These are phyloP conservation scores for Rhinoraja longicauda DNA, from an alignment of 2,797 vertebrate species.

Conservation along the genomic window DNA sequence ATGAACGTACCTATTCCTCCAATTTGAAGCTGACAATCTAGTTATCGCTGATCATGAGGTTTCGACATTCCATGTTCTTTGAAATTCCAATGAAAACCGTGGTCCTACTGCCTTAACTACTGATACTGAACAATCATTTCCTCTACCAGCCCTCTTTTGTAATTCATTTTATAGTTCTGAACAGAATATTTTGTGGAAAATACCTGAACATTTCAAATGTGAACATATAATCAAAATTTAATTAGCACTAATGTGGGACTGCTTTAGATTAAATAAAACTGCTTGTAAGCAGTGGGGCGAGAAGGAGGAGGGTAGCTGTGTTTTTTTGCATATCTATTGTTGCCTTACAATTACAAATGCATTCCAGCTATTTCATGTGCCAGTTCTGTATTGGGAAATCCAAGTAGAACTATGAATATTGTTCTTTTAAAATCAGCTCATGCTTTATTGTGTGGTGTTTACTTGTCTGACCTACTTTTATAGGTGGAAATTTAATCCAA, in stretches of 20 bases:
- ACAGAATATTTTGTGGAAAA: not conserved
- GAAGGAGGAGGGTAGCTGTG: not conserved
- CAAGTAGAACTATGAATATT: not conserved
- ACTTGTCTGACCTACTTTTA: conserved; percentile 8
- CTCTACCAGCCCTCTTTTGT: conserved; percentile 16
- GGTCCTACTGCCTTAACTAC: conserved; percentile 25
- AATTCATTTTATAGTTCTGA: conserved; percentile 8
- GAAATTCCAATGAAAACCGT: not conserved
- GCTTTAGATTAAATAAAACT: not conserved
- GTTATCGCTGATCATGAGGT: not conserved
- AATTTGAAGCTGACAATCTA: not conserved
- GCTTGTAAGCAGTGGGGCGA: not conserved
- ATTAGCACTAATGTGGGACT: not conserved
- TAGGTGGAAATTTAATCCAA: not conserved
- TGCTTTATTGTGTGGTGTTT: not conserved
- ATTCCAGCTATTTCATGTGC: conserved; percentile 10
- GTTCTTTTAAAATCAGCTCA: conserved; percentile 26
- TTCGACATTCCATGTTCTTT: not conserved
- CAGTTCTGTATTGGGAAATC: not conserved
- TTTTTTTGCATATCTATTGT: conserved; percentile 4
- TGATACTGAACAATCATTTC: not conserved
- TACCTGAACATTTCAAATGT: conserved; percentile 2
- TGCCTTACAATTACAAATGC: conserved; percentile 32
- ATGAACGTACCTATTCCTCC: not conserved
- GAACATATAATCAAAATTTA: not conserved